Evolutionary conservation across 2,113 vertebrate genomes (phyloP).

Genomic region (Acanthisitta chloris): DNA sequence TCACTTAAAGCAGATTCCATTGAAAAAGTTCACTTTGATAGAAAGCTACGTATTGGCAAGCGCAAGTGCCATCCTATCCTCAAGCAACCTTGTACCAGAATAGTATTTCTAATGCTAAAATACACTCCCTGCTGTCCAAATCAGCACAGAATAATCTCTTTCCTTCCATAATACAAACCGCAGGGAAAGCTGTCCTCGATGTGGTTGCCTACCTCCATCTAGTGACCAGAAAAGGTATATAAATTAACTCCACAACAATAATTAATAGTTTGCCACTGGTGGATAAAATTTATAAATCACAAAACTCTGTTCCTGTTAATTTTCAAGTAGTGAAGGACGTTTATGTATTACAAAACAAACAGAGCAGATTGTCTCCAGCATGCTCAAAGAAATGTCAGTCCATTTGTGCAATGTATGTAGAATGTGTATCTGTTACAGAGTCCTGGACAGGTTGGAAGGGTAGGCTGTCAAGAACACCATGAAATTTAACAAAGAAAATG

Average conservation of each 20-base stretch:
- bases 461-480: neutral
- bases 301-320: neutral
- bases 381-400: neutral
- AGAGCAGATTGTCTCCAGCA: neutral
- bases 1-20: neutral
- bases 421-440: neutral
- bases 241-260: neutral
- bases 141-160: neutral
- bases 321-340: neutral
- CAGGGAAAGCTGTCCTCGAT: neutral
- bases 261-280: neutral
- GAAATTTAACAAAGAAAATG: neutral
- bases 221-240: constrained; percentile 9
- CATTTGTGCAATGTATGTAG: neutral
- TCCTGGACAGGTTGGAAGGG: neutral
- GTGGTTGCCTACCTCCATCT: constrained; percentile 54
- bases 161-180: neutral
- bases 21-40: neutral
- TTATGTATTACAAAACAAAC: neutral
- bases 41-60: neutral
- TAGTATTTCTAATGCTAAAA: constrained; percentile 18
- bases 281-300: neutral
- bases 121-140: neutral
- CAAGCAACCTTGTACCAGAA: neutral
- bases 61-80: neutral